Evolutionary conservation across 2,797 vertebrate species (phyloP).

Genomic region (Poeciliopsis presidionis): DNA sequence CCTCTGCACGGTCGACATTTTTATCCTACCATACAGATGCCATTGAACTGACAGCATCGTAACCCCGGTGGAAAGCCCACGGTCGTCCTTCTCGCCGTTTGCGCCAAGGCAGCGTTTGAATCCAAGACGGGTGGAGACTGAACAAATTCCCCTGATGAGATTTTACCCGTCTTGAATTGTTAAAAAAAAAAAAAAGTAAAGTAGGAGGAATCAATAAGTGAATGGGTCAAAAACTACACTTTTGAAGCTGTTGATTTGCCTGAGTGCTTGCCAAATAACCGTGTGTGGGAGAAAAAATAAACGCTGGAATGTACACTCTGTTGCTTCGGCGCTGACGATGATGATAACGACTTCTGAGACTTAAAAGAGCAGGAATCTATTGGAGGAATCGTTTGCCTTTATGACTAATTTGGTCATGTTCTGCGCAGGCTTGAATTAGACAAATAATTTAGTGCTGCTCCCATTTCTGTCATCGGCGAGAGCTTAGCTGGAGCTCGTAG

Average conservation of each 20-base stretch:
- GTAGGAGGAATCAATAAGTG: neutral
- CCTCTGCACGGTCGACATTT: neutral
- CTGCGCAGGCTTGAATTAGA: neutral
- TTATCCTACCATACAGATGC: neutral
- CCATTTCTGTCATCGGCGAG: neutral
- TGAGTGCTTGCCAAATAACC: conserved; percentile 10
- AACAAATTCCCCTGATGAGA: neutral
- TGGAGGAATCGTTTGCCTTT: neutral
- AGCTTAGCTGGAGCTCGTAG: neutral
- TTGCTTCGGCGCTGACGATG: neutral
- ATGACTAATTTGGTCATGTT: neutral
- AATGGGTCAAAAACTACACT: neutral
- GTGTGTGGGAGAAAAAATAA: neutral
- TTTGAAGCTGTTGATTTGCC: conserved; percentile 6
- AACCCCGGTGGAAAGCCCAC: neutral
- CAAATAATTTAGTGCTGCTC: neutral
- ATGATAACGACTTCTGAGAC: conserved; percentile 3
- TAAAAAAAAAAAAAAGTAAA: neutral
- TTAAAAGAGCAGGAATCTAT: neutral
- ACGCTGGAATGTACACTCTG: neutral
- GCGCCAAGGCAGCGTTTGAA: neutral
- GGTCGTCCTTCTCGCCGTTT: neutral
- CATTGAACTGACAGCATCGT: neutral
- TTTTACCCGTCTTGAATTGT: neutral
- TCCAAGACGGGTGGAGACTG: neutral